phyloP scores from a whole-genome alignment of 2,888 invertebrate genomes.

The Lasius platythorax region DNA sequence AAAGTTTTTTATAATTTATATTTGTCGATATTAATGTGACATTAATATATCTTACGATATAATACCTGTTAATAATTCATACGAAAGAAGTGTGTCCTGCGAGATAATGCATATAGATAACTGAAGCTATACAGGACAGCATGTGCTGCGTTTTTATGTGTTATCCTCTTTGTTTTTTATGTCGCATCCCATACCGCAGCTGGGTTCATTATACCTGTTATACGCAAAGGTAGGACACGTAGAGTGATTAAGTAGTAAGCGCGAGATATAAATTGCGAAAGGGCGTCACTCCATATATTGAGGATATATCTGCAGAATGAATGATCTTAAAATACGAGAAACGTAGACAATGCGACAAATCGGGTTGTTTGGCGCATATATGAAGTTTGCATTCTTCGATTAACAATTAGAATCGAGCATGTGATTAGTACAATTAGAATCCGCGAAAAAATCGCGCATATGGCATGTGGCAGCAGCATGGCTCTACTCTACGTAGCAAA shows the following conservation, averaged over 20 bases:
- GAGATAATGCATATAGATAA: slow-evolving; percentile 22
- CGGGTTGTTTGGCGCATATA: slow-evolving; percentile 18
- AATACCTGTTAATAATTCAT: neutral
- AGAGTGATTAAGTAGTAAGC: slow-evolving; percentile 61
- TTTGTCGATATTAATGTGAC: neutral
- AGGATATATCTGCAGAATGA: slow-evolving; percentile 41
- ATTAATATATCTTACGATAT: neutral
- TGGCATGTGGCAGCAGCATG: slow-evolving; percentile 73
- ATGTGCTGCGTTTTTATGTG: slow-evolving; percentile 80
- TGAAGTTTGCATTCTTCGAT: slow-evolving; percentile 14
- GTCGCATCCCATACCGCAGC: slow-evolving; percentile 84
- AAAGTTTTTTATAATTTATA: neutral
- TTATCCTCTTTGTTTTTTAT: slow-evolving; percentile 83
- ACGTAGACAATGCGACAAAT: slow-evolving; percentile 18
- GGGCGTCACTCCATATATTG: neutral
- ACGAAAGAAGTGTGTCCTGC: slow-evolving; percentile 44
- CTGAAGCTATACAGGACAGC: slow-evolving; percentile 62
- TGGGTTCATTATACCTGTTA: slow-evolving; percentile 85
- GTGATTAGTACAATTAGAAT: slow-evolving; percentile 33
- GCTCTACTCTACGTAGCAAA: slow-evolving; percentile 56
- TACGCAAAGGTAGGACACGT: slow-evolving; percentile 85
- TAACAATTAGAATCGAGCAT: slow-evolving; percentile 51
- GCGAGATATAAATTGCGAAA: slow-evolving; percentile 63
- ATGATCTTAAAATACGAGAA: slow-evolving; percentile 28
- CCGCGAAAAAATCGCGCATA: slow-evolving; percentile 28